These are phyloP conservation scores for Araneus ventricosus DNA, from an alignment of 1,140 invertebrate genomes.

Conservation along the genomic window DNA sequence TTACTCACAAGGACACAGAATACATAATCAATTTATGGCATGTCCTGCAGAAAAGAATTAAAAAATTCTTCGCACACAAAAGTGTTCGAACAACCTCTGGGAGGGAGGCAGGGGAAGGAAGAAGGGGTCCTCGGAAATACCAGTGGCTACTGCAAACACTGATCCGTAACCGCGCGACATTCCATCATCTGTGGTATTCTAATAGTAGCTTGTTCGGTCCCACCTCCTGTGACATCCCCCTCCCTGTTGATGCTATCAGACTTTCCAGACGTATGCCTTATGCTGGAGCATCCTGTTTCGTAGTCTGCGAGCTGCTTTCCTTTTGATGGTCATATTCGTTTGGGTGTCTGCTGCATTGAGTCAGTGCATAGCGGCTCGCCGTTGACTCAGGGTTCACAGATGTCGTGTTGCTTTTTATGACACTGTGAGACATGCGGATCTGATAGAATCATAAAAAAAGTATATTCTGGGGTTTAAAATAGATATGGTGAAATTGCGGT, in stretches of 20 bases:
- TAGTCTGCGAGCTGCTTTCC: not conserved
- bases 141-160: constrained; percentile 44
- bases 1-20: constrained; percentile 48
- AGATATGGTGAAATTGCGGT: too few species aligned
- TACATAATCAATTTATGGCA: constrained; percentile 60
- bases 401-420: too few species aligned
- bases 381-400: not conserved
- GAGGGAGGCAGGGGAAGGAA: not conserved
- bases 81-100: not conserved
- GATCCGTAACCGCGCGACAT: constrained; percentile 60
- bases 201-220: not conserved
- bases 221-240: not conserved
- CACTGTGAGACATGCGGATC: too few species aligned
- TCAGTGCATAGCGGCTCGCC: not conserved
- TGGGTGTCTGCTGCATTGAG: not conserved
- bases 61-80: constrained; percentile 5
- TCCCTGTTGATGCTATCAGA: constrained; percentile 13
- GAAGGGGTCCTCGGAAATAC: constrained; percentile 21
- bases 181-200: constrained; percentile 45
- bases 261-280: not conserved
- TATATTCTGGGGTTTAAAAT: too few species aligned
- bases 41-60: constrained; percentile 28
- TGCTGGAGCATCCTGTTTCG: constrained; percentile 13
- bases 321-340: not conserved
- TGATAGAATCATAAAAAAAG: too few species aligned